These are phyloP conservation scores for Drosophila malerkotliana DNA, from an alignment of 1,140 invertebrate species.

Conservation along the genomic window DNA sequence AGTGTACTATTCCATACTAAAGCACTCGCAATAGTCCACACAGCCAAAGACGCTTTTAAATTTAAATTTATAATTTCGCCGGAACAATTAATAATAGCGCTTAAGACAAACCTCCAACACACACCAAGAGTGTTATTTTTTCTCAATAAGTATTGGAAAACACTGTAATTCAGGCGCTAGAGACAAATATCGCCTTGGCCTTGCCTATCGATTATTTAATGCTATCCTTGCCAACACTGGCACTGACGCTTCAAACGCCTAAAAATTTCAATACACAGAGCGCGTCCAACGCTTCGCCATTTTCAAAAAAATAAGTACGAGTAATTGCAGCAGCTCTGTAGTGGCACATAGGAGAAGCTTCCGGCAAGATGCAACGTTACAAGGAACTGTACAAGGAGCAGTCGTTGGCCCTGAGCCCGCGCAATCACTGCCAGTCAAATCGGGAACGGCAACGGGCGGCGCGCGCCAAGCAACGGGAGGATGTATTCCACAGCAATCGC, in stretches of 20 bases:
- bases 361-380: constrained; percentile 32
- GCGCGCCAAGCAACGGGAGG: constrained; percentile 49
- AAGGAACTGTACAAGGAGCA: constrained; percentile 50
- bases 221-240: background rate
- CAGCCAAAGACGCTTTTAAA: constrained; percentile 4
- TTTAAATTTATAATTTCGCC: background rate
- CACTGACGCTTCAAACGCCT: background rate
- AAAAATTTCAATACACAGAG: constrained; percentile 1
- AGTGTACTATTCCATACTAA: background rate
- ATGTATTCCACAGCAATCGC: constrained; percentile 55
- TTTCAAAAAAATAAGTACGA: constrained; percentile 19
- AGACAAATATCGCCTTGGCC: background rate
- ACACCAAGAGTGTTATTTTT: constrained; percentile 1
- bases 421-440: constrained; percentile 39
- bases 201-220: background rate
- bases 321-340: background rate
- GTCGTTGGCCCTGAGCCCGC: constrained; percentile 27
- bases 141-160: background rate
- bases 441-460: constrained; percentile 37
- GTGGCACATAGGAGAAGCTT: background rate
- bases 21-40: background rate
- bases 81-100: background rate
- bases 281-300: constrained; percentile 28
- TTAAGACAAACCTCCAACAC: background rate
- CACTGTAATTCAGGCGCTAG: background rate